Evolutionary conservation across 2,797 vertebrate genomes (phyloP).

Genomic region (Trachurus trachurus): DNA sequence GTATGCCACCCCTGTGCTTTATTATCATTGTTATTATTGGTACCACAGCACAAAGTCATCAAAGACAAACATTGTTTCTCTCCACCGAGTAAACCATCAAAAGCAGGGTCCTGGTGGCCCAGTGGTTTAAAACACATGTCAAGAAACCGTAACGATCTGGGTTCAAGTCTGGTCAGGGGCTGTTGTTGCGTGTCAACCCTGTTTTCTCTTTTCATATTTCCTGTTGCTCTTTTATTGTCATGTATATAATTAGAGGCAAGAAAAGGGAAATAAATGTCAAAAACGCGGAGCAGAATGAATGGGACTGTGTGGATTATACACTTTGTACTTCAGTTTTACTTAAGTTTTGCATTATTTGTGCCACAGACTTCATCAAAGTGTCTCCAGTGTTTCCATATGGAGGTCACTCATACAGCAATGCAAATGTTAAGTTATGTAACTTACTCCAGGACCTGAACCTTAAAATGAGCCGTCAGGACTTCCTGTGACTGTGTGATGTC

Average conservation of each 20-base stretch:
- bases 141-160: conserved; percentile 38
- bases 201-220: conserved; percentile 12
- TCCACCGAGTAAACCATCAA: conserved; percentile 61
- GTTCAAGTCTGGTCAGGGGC: conserved; percentile 36
- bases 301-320: too few relatives aligned
- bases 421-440: too few relatives aligned
- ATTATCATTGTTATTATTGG: conserved; percentile 34
- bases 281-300: background rate
- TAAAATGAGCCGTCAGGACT: too few relatives aligned
- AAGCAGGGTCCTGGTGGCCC: conserved; percentile 50
- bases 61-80: conserved; percentile 60
- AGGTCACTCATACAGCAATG: too few relatives aligned
- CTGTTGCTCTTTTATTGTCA: conserved; percentile 36
- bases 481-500: too few relatives aligned
- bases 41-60: conserved; percentile 58
- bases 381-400: too few relatives aligned
- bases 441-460: too few relatives aligned
- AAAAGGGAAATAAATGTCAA: background rate
- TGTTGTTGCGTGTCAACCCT: conserved; percentile 38
- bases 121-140: conserved; percentile 48
- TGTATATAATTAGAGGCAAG: conserved; percentile 35
- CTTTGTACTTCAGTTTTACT: too few relatives aligned
- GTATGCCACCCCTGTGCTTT: conserved; percentile 45
- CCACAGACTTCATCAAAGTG: too few relatives aligned
- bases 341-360: too few relatives aligned